These are phyloP conservation scores for Esox masquinongy DNA, from an alignment of 2,797 vertebrate species.

Conservation along the genomic window DNA sequence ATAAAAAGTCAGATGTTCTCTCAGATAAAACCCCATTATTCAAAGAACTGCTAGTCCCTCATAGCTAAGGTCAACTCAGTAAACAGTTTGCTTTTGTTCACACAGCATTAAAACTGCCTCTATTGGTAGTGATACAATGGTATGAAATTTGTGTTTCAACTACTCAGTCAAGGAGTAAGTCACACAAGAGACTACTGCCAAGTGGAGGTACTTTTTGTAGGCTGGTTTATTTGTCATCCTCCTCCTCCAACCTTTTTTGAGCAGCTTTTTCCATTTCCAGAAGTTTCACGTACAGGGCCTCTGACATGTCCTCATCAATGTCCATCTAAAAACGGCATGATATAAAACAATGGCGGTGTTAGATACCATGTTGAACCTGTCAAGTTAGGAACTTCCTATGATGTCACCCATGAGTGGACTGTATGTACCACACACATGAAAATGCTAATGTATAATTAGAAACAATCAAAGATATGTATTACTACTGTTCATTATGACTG, in stretches of 20 bases:
- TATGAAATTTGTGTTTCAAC: not conserved
- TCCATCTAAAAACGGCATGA: slow-evolving; percentile 81
- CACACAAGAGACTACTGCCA: not conserved
- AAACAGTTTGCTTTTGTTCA: not conserved
- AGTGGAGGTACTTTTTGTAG: not conserved
- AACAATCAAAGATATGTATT: too few relatives aligned
- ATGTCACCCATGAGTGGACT: too few relatives aligned
- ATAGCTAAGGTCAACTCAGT: not conserved
- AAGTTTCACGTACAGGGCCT: slow-evolving; percentile 81
- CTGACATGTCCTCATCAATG: slow-evolving; percentile 79
- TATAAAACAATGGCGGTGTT: slow-evolving; percentile 18
- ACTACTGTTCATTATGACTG: too few relatives aligned
- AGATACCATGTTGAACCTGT: not conserved
- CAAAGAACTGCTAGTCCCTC: not conserved
- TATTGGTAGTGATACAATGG: not conserved
- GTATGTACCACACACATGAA: too few relatives aligned
- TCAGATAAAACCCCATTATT: not conserved
- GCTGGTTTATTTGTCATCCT: slow-evolving; percentile 26
- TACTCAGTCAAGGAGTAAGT: slow-evolving; percentile 13
- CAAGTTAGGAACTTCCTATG: not conserved
- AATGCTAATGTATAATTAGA: too few relatives aligned
- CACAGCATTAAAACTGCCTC: too few relatives aligned
- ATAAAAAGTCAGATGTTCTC: not conserved
- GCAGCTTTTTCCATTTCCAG: slow-evolving; percentile 79
- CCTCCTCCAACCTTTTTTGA: slow-evolving; percentile 51